These are phyloP conservation scores for Uromys caudimaculatus DNA, from an alignment of 2,797 vertebrate species.

Conservation along the genomic window DNA sequence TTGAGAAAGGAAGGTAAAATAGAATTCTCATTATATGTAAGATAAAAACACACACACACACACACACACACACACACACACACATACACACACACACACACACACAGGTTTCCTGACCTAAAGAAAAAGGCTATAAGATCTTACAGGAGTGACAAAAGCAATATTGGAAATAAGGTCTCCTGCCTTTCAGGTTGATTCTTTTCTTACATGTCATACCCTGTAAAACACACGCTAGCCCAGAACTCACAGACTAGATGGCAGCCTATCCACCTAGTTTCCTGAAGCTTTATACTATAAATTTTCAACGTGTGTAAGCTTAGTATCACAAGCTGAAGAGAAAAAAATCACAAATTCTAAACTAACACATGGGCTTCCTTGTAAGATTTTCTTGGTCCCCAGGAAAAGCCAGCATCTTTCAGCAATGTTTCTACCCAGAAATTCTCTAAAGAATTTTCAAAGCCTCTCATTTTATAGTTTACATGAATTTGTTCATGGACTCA, in stretches of 20 bases:
- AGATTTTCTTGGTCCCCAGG: conserved; percentile 1
- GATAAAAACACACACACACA: no score
- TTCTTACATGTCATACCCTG: not conserved
- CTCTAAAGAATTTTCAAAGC: not conserved
- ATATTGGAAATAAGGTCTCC: not conserved
- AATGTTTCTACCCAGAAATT: not conserved
- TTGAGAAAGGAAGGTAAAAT: not conserved
- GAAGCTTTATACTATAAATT: not conserved
- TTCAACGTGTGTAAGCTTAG: conserved; percentile 34
- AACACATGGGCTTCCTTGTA: not conserved
- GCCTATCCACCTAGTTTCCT: not conserved
- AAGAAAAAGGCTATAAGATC: not conserved
- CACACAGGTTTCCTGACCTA: not conserved
- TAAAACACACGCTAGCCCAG: not conserved
- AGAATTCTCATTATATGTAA: not conserved
- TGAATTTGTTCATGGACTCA: conserved; percentile 39
- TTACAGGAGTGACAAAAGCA: not conserved
- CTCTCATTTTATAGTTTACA: conserved; percentile 16
- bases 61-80: not conserved
- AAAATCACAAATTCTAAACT: conserved; percentile 31
- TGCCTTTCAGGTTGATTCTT: not conserved
- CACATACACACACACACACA: no score
- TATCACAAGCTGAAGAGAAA: conserved; percentile 26
- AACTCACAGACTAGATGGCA: not conserved
- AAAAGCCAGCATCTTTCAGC: conserved; percentile 16